Conservation (phyloP, 2,113 vertebrate species). For the Actenoides hombroni region DNA sequence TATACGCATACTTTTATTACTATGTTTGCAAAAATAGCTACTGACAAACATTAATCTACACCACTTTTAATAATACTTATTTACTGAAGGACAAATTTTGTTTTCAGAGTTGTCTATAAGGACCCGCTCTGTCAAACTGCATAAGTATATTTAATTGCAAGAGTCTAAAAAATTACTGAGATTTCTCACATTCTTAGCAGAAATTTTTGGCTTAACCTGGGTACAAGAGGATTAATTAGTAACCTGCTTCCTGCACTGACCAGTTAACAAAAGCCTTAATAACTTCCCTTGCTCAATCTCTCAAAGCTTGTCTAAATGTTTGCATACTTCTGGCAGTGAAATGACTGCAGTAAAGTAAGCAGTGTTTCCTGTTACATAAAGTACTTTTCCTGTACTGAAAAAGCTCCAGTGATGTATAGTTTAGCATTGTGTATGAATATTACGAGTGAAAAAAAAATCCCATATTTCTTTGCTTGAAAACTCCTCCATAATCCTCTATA, state of each 20-base stretch:
- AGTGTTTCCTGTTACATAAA: neutral
- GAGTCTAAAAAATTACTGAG: neutral
- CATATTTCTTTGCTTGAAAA: neutral
- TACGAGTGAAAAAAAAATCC: neutral
- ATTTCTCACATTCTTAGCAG: neutral
- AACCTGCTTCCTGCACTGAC: neutral
- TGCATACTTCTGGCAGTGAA: neutral
- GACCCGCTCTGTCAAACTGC: fast-evolving
- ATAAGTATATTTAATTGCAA: neutral
- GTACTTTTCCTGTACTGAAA: neutral
- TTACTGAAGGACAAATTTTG: neutral
- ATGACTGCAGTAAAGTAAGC: neutral
- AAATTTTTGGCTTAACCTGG: neutral
- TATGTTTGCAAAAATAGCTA: neutral
- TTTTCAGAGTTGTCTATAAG: neutral
- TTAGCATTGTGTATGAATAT: neutral
- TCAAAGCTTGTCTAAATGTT: neutral
- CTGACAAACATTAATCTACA: neutral
- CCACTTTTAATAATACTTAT: neutral
- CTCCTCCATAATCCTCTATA: neutral
- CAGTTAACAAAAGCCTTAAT: neutral
- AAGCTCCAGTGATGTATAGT: fast-evolving
- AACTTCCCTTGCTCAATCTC: neutral
- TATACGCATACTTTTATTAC: neutral
- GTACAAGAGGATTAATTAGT: neutral